Evolutionary conservation across 2,797 vertebrate species (phyloP).

Genomic region (Anguilla obscura): DNA sequence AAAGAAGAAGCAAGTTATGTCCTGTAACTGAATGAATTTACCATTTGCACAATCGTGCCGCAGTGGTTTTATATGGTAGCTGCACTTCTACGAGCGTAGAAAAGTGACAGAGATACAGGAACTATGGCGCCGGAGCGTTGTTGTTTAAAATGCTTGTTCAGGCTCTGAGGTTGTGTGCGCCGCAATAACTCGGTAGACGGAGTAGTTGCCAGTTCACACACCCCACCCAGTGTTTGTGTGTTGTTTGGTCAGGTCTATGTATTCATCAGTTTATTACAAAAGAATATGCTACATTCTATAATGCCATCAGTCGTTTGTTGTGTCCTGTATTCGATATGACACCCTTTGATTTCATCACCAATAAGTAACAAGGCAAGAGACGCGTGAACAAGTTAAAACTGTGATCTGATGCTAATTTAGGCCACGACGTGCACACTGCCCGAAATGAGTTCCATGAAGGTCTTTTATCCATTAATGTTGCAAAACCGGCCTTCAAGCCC

Average conservation of each 20-base stretch:
- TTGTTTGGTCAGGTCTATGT: neutral
- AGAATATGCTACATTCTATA: neutral
- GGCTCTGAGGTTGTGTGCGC: conserved; percentile 4
- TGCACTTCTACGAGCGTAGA: neutral
- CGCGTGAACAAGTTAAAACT: neutral
- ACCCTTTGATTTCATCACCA: neutral
- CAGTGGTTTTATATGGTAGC: neutral
- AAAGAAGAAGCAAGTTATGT: neutral
- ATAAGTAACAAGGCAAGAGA: neutral
- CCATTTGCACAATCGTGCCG: neutral
- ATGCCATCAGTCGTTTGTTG: too few species aligned
- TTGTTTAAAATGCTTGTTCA: neutral
- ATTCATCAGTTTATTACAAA: neutral
- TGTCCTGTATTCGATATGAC: neutral
- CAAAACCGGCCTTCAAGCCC: conserved; percentile 60
- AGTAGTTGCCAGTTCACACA: neutral
- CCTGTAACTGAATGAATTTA: neutral
- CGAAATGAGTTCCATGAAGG: conserved; percentile 69
- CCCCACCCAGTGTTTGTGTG: neutral
- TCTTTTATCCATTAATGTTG: conserved; percentile 67
- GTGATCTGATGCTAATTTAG: neutral
- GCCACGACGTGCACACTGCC: neutral
- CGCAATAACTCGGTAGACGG: neutral
- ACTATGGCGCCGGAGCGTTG: conserved; percentile 6
- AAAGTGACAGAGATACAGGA: neutral